Evolutionary conservation across 2,797 vertebrate genomes (phyloP).

Genomic region (Melanotaenia boesemani): DNA sequence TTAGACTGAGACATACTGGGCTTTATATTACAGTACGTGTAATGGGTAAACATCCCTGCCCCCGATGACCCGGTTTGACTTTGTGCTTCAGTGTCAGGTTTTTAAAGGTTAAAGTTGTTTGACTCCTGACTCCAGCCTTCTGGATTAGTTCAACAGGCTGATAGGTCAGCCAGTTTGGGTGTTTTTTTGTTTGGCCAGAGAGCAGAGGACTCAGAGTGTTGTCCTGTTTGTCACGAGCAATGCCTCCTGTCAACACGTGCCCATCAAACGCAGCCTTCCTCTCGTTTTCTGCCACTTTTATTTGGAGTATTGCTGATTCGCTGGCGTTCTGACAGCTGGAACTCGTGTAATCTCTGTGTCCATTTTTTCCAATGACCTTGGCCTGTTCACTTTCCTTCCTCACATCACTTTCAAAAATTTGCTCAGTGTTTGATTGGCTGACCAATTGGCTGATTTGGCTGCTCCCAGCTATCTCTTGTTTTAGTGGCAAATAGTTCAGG

Average conservation of each 20-base stretch:
- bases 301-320: slow-evolving; percentile 78
- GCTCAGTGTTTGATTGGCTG: slow-evolving; percentile 35
- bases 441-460: slow-evolving; percentile 24
- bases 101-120: slow-evolving; percentile 50
- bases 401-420: slow-evolving; percentile 8
- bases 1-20: no score
- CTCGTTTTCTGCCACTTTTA: slow-evolving; percentile 74
- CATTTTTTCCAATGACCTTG: slow-evolving; percentile 71
- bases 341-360: slow-evolving; percentile 81
- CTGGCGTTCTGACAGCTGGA: slow-evolving; percentile 72
- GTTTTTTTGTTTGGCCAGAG: slow-evolving; percentile 52
- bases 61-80: slow-evolving; percentile 19
- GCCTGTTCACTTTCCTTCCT: slow-evolving; percentile 64
- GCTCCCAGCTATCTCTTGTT: slow-evolving; percentile 12
- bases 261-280: slow-evolving; percentile 69
- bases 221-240: slow-evolving; percentile 45
- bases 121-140: slow-evolving; percentile 28
- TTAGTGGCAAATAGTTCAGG: slow-evolving; percentile 1
- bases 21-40: no score
- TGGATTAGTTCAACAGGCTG: slow-evolving; percentile 40
- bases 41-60: no score
- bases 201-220: slow-evolving; percentile 63
- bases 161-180: slow-evolving; percentile 73
- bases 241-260: slow-evolving; percentile 72
- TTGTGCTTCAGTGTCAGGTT: slow-evolving; percentile 26